Evolutionary conservation across 2,797 vertebrate species (phyloP), one percentile per base, ranked within the genome.

Genomic region (Sternotherus odoratus): DNA sequence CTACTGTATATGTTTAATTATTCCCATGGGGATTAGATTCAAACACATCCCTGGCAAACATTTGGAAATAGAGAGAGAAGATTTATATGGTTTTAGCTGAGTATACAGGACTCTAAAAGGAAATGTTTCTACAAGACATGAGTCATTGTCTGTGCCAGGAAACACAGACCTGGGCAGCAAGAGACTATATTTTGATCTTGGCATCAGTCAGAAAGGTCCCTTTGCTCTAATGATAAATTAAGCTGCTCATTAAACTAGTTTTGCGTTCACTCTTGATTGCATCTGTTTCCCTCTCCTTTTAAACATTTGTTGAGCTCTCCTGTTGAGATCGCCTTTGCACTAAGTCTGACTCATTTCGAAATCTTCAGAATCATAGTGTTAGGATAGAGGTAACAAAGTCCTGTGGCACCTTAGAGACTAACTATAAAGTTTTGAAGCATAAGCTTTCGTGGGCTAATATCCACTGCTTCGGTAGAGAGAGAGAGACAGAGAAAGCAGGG

Each of bases 1-100:
- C 87, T 95, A 33, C 60, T 90, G 12, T 12, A 82, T 85, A 89
- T 96, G 86, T 96, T 97, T 97, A 79, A 79, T 87, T 97, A 97
- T 97, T 91, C 63, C 82, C 79, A 17, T 84, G 57, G 87, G 89
- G 90, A 83, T 84, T 63, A 30, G n/a, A 94, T 88, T 91, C 86
- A 96, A 95, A 91, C 77, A 90, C 75, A 75, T 39, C 36, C 87
- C 87, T 92, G 43, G 56, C 49, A 93, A 86, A 91, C 78, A 49
- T 84, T 88, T 89, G 8, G 77, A 94, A 85, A 79, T 75, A 49
- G 83, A 94, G 75, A 85, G 1, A 19, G 8, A 66, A 85, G 60
- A 39, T 90, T 57, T 92, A 63, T 86, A 51, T 56, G 21, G 9
- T 48, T 93, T 94, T 95, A 36, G 50, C 78, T 53, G 94, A 5